Evolutionary conservation across 2,113 vertebrate species (phyloP), one percentile per base, ranked within the genome.

Genomic region (Argyrosomus japonicus): DNA sequence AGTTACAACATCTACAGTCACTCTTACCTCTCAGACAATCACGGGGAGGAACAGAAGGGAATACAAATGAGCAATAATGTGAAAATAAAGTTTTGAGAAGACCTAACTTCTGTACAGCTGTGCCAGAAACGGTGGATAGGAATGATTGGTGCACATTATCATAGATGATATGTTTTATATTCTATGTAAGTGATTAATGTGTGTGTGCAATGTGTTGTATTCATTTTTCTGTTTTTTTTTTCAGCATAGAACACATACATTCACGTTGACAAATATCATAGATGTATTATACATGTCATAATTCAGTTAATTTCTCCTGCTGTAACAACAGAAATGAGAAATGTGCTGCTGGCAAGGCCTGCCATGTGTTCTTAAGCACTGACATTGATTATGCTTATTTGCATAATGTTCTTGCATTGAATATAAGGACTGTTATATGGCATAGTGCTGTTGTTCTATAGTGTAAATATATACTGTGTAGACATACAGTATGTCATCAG

Each of bases 11-110:
- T 77, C 64, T 83, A 51, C 48, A 78, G 75, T 84, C 79, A 57
- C 82, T 84, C 79, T 62, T 50, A 82, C 58, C 63, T 82, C 71
- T 76, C 57, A 77, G 75, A 70, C 85, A 25, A 51, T 76, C 36
- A 17, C 19, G 2, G 63, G 14, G 57, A 75, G 58, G 18, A 45
- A 43, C 4, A 21, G 75, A 29, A 40, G 23, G 32, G 87, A 93
- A 87, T 93, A 87, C 79, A 86, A 85, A 91, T 93, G 84, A 89
- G 83, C 25, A 18, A 19, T 68, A 67, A 57, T 43, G 71, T 61
- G 60, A 67, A 75, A 89, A 67, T 68, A 75, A 84, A 68, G 79
- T 85, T 89, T 77, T 29, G 7, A 80, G 72, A 51, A 73, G 67
- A 19, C 32, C 29, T 77, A 47, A 40, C 62, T 83, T 78, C 8